Conservation (phyloP, 2,113 vertebrate genomes). For the Leptobrachium leishanense region DNA sequence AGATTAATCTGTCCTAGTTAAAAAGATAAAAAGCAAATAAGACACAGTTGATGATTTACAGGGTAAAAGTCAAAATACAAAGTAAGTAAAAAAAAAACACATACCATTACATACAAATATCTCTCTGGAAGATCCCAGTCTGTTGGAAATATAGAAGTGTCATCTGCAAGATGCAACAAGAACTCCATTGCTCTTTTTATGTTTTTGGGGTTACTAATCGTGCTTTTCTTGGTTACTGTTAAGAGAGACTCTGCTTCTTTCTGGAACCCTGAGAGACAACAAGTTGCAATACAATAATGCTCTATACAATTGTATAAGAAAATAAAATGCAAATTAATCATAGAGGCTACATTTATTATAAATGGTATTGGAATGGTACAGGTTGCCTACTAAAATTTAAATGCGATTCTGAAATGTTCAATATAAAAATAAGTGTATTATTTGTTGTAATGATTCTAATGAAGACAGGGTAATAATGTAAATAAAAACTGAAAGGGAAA, state of each 20-base stretch:
- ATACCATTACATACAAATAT: slow-evolving; percentile 87
- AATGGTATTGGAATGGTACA: too few species aligned
- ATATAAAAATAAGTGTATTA: too few species aligned
- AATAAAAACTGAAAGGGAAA: too few species aligned
- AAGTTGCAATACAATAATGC: background rate
- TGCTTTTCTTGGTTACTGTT: slow-evolving; percentile 77
- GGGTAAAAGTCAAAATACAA: too few species aligned
- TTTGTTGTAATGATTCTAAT: too few species aligned
- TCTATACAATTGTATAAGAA: too few species aligned
- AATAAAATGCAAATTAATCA: too few species aligned
- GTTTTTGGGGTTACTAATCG: slow-evolving; percentile 75
- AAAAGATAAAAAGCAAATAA: background rate
- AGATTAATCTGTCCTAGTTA: slow-evolving; percentile 81
- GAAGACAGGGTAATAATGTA: too few species aligned
- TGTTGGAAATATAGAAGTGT: slow-evolving; percentile 80
- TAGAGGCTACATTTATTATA: too few species aligned
- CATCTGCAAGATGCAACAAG: slow-evolving; percentile 75
- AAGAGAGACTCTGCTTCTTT: slow-evolving; percentile 82
- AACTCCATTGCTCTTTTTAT: slow-evolving; percentile 73
- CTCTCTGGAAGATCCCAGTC: slow-evolving; percentile 73
- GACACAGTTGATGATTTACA: too few species aligned
- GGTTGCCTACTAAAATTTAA: too few species aligned
- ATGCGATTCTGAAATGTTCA: too few species aligned
- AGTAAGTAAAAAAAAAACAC: slow-evolving; percentile 34
- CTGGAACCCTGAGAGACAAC: slow-evolving; percentile 77